Conservation (phyloP, 2,113 vertebrate species). For the Ailuropoda melanoleuca region DNA sequence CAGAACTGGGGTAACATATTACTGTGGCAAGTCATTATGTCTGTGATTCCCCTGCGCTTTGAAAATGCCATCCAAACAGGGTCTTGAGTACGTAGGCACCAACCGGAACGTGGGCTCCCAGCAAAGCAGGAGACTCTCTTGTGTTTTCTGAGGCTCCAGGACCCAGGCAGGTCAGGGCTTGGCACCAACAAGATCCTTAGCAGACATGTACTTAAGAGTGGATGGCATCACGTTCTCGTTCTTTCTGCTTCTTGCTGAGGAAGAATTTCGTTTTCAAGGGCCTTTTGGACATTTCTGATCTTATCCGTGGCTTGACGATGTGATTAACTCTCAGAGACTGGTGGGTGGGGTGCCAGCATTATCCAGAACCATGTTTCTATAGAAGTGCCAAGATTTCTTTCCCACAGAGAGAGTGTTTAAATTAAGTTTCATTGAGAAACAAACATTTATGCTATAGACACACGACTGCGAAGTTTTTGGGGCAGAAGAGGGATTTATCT, state of each 20-base stretch:
- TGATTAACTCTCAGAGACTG: neutral
- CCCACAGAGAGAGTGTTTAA: neutral
- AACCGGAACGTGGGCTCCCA: accelerated
- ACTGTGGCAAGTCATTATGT: no score
- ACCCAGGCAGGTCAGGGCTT: neutral
- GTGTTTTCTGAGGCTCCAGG: neutral
- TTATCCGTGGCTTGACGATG: neutral
- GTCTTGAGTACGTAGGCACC: neutral
- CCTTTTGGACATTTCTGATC: neutral
- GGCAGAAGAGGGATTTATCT: neutral
- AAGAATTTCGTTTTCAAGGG: neutral
- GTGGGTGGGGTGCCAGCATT: neutral
- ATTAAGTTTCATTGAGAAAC: conserved; percentile 23
- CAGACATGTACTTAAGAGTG: neutral
- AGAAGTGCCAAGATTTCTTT: neutral
- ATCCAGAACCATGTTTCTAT: neutral
- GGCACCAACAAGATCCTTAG: neutral
- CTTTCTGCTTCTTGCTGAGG: neutral
- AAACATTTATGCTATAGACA: neutral
- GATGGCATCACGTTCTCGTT: accelerated
- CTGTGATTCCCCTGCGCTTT: neutral
- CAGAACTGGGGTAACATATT: neutral
- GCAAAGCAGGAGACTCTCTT: neutral
- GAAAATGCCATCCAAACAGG: neutral
- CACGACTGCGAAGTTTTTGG: neutral